A percentile compares a stretch with the other conserved stretches of the same genome.
These are phyloP conservation scores for Cydia splendana DNA, from an alignment of 1,140 invertebrate species.

Conservation along the genomic window DNA sequence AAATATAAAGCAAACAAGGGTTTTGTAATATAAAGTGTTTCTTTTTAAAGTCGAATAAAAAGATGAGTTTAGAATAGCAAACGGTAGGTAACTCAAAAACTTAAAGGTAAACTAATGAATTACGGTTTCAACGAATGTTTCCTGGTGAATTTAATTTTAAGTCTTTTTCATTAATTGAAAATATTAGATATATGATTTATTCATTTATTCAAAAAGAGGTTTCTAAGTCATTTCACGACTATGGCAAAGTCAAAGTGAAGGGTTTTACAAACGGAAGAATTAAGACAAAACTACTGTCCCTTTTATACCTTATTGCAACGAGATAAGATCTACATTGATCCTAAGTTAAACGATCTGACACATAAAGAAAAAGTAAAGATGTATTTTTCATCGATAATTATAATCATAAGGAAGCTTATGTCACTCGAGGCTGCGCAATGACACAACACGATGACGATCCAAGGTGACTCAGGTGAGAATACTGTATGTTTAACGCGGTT, in stretches of 20 bases:
- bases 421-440: slow-evolving; percentile 39
- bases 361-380: too few relatives aligned
- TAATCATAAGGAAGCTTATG: slow-evolving; percentile 29
- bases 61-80: background rate
- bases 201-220: too few relatives aligned
- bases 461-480: slow-evolving; percentile 52
- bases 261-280: too few relatives aligned
- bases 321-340: too few relatives aligned
- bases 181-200: too few relatives aligned
- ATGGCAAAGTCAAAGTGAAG: too few relatives aligned
- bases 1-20: background rate
- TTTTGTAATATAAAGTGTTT: background rate
- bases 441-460: slow-evolving; percentile 50
- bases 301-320: too few relatives aligned
- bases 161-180: background rate
- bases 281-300: too few relatives aligned
- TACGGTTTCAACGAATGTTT: background rate
- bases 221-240: too few relatives aligned
- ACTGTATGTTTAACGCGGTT: background rate
- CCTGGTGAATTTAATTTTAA: background rate
- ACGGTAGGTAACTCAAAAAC: background rate
- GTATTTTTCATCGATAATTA: slow-evolving; percentile 8
- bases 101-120: background rate
- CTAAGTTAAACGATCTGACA: too few relatives aligned
- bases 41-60: background rate